Evolutionary conservation across 2,797 vertebrate genomes (phyloP), one percentile per base, ranked within the genome.

Genomic region (Hydrolagus colliei): DNA sequence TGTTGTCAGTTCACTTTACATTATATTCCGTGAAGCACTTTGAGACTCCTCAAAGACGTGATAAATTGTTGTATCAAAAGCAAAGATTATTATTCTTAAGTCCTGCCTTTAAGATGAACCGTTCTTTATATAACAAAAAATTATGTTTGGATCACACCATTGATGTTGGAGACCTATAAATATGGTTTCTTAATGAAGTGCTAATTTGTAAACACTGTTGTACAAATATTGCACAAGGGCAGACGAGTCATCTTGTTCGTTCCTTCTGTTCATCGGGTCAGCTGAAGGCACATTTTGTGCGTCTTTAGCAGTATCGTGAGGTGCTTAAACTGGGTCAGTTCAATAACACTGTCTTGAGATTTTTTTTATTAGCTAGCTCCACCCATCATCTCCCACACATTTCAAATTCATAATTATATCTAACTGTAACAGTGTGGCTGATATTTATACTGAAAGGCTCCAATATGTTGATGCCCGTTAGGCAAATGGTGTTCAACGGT

Each of bases 401-500:
- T 85, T 73, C 62, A 76, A 61, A n/a, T 32, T n/a, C 86, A 88
- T 89, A 91, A 91, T 90, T 91, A 89, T 87, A 87, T 73, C 84
- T 87, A 89, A 91, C 89, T 86, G 89, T 92, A 93, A 93, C 86
- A 88, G 90, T 88, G 86, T 77, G 89, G 87, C 87, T 90, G 89
- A 87, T 85, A 88, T 86, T 87, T 88, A 90, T 85, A 87, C 88
- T 86, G 14, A 87, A 87, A 86, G 87, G 86, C 59, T 87, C 87
- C 87, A 20, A 6, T 0, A 4, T 72, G 62, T 78, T 72, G 73
- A 73, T 62, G 72, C 4, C 89, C 84, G 20, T 32, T 59, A 87
- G 72, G 86, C 86, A 52, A 88, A 52, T 41, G 32, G 71, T 0
- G 27, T 68, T 88, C 80, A 86, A 86, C n/a, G 4, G 73, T 32